Conservation (phyloP, 2,888 invertebrate species). For the Artemia sp. region DNA sequence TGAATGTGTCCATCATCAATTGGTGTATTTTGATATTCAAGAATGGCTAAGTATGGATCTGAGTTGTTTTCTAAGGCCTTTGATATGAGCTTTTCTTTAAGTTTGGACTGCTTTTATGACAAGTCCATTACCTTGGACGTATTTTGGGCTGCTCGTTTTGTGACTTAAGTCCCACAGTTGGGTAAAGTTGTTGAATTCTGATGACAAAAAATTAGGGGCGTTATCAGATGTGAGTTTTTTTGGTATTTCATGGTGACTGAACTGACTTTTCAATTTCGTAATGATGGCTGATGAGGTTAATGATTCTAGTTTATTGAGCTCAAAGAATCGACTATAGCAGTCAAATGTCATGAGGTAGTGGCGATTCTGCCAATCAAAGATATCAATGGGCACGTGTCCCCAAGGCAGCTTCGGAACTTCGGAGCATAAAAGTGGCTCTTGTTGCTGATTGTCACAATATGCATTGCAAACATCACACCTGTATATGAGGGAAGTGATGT, state of each 20-base stretch:
- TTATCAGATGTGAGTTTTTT: neutral
- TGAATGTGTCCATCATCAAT: too few species aligned
- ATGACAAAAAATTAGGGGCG: neutral
- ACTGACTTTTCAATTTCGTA: slow-evolving; percentile 4
- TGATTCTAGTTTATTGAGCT: neutral
- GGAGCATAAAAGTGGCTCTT: neutral
- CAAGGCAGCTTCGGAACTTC: neutral
- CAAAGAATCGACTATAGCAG: neutral
- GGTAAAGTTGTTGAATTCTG: neutral
- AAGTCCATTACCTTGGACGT: neutral
- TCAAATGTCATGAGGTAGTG: neutral
- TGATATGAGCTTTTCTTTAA: too few species aligned
- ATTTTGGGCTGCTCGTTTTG: neutral
- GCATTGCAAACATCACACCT: too few species aligned
- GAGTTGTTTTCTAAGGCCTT: too few species aligned
- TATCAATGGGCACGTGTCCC: neutral
- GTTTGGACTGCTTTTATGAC: too few species aligned
- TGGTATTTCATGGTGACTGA: neutral
- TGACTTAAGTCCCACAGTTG: neutral
- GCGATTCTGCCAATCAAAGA: neutral
- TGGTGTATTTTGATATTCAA: too few species aligned
- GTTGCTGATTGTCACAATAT: neutral
- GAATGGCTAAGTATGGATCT: too few species aligned
- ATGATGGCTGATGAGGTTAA: neutral
- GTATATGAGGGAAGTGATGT: too few species aligned